A percentile compares a stretch with the other conserved stretches of the same genome.
Evolutionary conservation across 2,113 vertebrate species (phyloP).

Genomic region (Chlamydotis undulata): DNA sequence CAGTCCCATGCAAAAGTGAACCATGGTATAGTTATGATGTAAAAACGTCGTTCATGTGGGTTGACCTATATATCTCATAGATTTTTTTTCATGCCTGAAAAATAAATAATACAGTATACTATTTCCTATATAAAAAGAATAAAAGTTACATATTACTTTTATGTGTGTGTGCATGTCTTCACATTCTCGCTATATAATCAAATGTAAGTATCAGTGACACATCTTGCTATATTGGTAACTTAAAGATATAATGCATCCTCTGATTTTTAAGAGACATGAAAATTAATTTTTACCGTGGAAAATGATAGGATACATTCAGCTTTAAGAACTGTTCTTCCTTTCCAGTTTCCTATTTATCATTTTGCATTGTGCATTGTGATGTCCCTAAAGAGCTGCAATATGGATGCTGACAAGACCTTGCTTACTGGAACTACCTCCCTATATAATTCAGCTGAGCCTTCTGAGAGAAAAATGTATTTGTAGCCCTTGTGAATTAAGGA

Average conservation of each 20-base stretch:
- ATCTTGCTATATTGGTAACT: not conserved
- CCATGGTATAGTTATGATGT: not conserved
- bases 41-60: not conserved
- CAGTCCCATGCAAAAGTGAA: not conserved
- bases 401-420: not conserved
- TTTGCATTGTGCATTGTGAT: not conserved
- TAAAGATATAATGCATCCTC: not conserved
- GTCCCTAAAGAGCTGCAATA: not conserved
- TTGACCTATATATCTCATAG: not conserved
- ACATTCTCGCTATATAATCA: not conserved
- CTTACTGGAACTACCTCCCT: not conserved
- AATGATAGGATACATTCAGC: not conserved
- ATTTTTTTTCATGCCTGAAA: not conserved
- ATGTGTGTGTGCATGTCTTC: fast-evolving
- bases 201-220: not conserved
- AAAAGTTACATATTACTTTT: not conserved
- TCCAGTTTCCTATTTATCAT: not conserved
- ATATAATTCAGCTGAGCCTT: not conserved
- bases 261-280: not conserved
- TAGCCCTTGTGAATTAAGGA: not conserved
- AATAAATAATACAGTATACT: not conserved
- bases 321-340: not conserved
- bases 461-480: not conserved
- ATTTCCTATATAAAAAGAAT: not conserved
- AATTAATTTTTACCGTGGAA: not conserved